Evolutionary conservation across 1,140 invertebrate species (phyloP).

Genomic region (Medauroidea extradentata): DNA sequence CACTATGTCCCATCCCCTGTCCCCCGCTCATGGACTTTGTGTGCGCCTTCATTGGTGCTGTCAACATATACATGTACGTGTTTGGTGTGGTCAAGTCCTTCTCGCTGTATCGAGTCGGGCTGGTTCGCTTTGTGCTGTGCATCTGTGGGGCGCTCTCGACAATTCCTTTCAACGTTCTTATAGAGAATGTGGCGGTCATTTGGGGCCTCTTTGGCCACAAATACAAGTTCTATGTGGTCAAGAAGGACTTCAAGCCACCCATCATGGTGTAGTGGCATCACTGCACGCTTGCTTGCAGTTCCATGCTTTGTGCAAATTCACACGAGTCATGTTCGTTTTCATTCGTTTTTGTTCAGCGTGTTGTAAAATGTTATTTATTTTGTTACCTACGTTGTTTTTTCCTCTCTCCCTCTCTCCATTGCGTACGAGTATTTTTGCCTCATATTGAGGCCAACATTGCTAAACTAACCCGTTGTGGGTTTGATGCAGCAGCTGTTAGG

Average conservation of each 20-base stretch:
- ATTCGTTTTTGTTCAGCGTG: too few species aligned
- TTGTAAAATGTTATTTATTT: too few species aligned
- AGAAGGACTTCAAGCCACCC: slow-evolving; percentile 72
- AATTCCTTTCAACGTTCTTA: slow-evolving; percentile 87
- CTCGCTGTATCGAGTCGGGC: slow-evolving; percentile 78
- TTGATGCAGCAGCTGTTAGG: too few species aligned
- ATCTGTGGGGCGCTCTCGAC: slow-evolving; percentile 80
- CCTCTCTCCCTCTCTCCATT: too few species aligned
- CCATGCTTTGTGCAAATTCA: too few species aligned
- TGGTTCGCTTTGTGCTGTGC: slow-evolving; percentile 72
- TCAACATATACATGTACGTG: slow-evolving; percentile 94
- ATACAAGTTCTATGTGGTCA: slow-evolving; percentile 93
- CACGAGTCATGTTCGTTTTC: too few species aligned
- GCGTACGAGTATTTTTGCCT: too few species aligned
- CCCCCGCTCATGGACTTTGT: slow-evolving; percentile 76
- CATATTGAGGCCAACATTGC: too few species aligned
- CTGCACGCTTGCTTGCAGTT: too few species aligned
- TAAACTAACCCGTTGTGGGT: too few species aligned
- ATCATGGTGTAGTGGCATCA: slow-evolving; percentile 54
- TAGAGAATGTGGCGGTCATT: slow-evolving; percentile 91
- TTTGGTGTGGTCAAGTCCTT: slow-evolving; percentile 96
- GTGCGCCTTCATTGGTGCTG: slow-evolving; percentile 82
- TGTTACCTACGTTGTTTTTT: too few species aligned
- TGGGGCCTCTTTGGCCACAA: slow-evolving; percentile 90
- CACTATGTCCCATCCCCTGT: slow-evolving; percentile 82